These are phyloP conservation scores for Lasius fuliginosus DNA, from an alignment of 2,888 invertebrate species.

Conservation along the genomic window DNA sequence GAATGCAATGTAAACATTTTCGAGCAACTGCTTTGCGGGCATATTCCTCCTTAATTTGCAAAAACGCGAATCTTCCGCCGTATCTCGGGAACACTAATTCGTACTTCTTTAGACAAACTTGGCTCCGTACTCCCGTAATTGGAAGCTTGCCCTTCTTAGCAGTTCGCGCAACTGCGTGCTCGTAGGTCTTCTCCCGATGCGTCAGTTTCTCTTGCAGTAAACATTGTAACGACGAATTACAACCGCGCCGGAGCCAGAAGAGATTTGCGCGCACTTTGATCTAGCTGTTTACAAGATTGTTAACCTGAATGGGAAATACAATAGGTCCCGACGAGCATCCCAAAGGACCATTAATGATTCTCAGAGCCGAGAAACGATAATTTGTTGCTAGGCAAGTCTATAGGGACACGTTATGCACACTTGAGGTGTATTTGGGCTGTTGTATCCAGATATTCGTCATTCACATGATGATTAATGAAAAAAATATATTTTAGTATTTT, in stretches of 20 bases:
- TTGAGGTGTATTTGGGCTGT: background rate
- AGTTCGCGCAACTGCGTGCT: slow-evolving; percentile 58
- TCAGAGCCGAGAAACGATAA: background rate
- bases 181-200: slow-evolving; percentile 70
- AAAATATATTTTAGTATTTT: background rate
- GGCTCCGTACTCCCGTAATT: slow-evolving; percentile 77
- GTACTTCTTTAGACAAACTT: slow-evolving; percentile 77
- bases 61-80: slow-evolving; percentile 39
- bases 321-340: background rate
- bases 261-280: slow-evolving; percentile 16
- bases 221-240: slow-evolving; percentile 43
- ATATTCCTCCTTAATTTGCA: slow-evolving; percentile 50
- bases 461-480: background rate
- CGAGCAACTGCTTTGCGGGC: background rate
- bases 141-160: slow-evolving; percentile 71
- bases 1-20: slow-evolving; percentile 10
- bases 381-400: background rate
- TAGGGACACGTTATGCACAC: background rate
- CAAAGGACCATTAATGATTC: no score
- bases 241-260: slow-evolving; percentile 16
- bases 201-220: slow-evolving; percentile 59
- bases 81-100: slow-evolving; percentile 65
- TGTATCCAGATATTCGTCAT: background rate
- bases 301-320: slow-evolving; percentile 21
- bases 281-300: slow-evolving; percentile 38